A percentile compares a stretch with the other conserved stretches of the same genome.
Conservation (phyloP, 2,113 vertebrate genomes). For the Mesocricetus auratus region DNA sequence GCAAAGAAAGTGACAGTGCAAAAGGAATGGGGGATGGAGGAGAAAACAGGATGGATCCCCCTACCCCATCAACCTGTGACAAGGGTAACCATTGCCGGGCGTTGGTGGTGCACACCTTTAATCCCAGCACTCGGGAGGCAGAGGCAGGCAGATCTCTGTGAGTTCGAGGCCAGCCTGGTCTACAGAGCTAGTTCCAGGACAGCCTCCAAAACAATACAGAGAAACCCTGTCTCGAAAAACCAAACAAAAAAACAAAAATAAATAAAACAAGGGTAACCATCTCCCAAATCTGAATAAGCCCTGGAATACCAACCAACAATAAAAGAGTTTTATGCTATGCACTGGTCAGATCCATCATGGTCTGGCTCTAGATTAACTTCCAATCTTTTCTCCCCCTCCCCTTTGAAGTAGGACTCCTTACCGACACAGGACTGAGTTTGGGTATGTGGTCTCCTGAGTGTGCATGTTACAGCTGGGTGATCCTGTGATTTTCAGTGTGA, state of each 20-base stretch:
- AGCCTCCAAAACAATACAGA: too few species aligned
- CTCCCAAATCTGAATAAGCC: not conserved
- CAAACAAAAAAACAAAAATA: too few species aligned
- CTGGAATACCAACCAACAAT: not conserved
- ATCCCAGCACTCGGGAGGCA: too few species aligned
- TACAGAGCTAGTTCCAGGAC: too few species aligned
- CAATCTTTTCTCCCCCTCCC: conserved; percentile 60
- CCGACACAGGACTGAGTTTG: conserved; percentile 64
- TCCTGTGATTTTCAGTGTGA: conserved; percentile 68
- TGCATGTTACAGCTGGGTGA: conserved; percentile 58
- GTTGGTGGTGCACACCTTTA: too few species aligned
- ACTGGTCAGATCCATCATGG: not conserved
- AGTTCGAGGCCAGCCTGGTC: too few species aligned
- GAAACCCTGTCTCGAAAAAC: too few species aligned
- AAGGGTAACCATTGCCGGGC: not conserved
- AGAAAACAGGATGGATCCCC: not conserved
- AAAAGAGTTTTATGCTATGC: not conserved
- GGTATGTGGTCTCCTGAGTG: conserved; percentile 28
- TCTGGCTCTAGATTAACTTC: conserved; percentile 61
- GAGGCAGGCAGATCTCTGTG: too few species aligned
- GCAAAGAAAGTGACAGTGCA: not conserved
- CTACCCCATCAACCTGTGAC: not conserved
- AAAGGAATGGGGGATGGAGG: not conserved
- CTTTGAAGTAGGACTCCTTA: conserved; percentile 61
- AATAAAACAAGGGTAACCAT: not conserved